Evolutionary conservation across 1,140 invertebrate species (phyloP).

Genomic region (Gyrodactylus bullatarudis): DNA sequence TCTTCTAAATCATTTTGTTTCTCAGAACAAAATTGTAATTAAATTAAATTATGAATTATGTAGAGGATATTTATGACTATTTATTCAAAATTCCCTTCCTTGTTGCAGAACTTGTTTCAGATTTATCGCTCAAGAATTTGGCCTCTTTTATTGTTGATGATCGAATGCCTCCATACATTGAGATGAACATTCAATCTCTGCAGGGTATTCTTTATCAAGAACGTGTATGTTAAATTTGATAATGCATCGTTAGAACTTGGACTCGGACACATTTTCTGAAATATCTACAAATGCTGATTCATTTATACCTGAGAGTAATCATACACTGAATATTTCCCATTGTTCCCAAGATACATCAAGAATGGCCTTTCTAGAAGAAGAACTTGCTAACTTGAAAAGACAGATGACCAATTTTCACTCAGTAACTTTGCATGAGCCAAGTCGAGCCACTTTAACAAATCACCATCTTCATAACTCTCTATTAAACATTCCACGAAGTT

Average conservation of each 20-base stretch:
- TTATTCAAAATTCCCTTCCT: background rate
- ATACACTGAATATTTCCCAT: no score
- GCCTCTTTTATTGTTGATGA: background rate
- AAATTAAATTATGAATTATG: no score
- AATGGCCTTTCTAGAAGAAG: background rate
- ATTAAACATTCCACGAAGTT: no score
- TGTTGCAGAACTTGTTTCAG: background rate
- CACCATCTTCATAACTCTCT: no score
- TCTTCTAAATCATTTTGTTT: no score
- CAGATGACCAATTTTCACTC: no score
- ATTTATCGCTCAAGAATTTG: background rate
- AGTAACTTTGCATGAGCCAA: no score
- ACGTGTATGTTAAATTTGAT: background rate
- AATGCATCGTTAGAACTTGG: no score
- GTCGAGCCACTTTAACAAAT: no score
- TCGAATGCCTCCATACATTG: background rate
- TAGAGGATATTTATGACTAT: background rate
- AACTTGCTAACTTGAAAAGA: background rate
- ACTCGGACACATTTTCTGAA: background rate
- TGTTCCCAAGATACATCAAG: background rate
- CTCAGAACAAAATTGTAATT: no score
- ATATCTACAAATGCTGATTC: background rate
- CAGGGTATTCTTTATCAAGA: background rate
- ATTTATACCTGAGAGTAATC: background rate
- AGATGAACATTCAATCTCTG: background rate